Conservation (phyloP, 2,113 vertebrate genomes). For the Anhinga anhinga region DNA sequence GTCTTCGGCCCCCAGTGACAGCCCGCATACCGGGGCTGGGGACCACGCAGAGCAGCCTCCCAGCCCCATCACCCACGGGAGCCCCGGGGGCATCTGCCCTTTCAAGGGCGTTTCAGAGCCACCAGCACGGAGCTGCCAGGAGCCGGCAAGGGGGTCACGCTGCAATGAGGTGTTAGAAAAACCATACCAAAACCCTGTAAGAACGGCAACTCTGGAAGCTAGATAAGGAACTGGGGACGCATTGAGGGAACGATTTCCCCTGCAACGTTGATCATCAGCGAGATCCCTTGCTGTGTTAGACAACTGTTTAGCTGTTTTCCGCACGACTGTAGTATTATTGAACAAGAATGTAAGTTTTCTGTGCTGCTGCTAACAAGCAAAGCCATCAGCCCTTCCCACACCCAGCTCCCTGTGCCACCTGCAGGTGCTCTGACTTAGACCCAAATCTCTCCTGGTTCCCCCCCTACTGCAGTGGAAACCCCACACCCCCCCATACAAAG, state of each 20-base stretch:
- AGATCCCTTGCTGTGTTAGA: constrained; percentile 20
- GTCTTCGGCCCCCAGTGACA: fast-evolving
- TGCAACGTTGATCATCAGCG: background rate
- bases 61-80: fast-evolving
- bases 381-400: background rate
- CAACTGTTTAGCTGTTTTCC: background rate
- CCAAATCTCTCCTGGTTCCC: background rate
- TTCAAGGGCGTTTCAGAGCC: fast-evolving
- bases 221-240: background rate
- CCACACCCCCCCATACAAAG: fast-evolving
- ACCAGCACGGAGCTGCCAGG: fast-evolving
- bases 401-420: background rate
- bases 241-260: background rate
- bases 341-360: background rate
- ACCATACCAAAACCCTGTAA: background rate
- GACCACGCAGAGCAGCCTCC: background rate
- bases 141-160: fast-evolving
- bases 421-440: background rate
- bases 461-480: background rate
- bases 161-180: background rate
- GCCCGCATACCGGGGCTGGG: fast-evolving
- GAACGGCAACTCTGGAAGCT: background rate
- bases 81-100: background rate
- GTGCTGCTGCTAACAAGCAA: background rate
- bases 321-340: fast-evolving